phyloP scores from a whole-genome alignment of 1,140 invertebrate species.

The Microplitis demolitor region DNA sequence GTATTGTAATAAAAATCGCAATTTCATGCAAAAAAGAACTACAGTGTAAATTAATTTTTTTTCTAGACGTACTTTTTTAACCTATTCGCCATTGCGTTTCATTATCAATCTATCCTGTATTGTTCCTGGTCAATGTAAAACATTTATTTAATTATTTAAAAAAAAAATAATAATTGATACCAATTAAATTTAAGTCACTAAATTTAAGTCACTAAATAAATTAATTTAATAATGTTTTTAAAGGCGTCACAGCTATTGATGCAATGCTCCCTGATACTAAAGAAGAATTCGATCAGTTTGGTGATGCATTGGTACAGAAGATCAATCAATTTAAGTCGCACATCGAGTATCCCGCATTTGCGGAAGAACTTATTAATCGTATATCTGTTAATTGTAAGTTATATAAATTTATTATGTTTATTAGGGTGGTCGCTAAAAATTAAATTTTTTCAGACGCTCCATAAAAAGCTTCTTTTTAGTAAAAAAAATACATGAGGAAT shows the following conservation, averaged over 20 bases:
- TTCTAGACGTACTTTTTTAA: constrained; percentile 43
- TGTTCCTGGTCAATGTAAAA: constrained; percentile 43
- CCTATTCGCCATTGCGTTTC: constrained; percentile 30
- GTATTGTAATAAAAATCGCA: constrained; percentile 59
- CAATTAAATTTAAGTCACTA: not conserved
- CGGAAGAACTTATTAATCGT: constrained; percentile 79
- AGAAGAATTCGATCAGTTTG: constrained; percentile 82
- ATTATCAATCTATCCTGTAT: constrained; percentile 46
- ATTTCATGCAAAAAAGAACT: constrained; percentile 49
- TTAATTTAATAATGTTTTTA: constrained; percentile 28
- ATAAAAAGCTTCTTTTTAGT: no score
- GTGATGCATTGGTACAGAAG: constrained; percentile 74
- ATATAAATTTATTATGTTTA: no score
- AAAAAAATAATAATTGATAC: constrained; percentile 5
- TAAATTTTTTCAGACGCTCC: no score
- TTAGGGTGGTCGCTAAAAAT: not conserved
- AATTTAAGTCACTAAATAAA: not conserved
- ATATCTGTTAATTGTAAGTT: constrained; percentile 80
- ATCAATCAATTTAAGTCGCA: constrained; percentile 72
- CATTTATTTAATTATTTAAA: constrained; percentile 2
- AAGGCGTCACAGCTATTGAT: constrained; percentile 69
- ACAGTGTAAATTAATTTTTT: constrained; percentile 56
- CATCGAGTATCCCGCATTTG: constrained; percentile 75
- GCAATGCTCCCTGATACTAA: constrained; percentile 72
- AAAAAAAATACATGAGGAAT: no score